Evolutionary conservation across 1,140 invertebrate genomes (phyloP).

Genomic region (Rhynchophorus ferrugineus): DNA sequence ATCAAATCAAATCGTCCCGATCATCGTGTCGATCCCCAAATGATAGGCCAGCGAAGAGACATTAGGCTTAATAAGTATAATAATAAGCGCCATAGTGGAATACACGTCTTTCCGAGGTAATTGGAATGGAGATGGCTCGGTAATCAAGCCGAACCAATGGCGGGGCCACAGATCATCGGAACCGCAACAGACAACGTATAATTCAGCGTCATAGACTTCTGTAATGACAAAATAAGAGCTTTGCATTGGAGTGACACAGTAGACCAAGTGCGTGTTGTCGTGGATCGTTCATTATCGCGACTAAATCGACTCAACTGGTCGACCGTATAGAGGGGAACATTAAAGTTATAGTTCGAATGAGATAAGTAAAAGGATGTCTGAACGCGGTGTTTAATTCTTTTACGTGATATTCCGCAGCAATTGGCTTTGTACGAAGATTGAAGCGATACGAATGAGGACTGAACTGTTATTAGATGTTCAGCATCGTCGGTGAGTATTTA

Average conservation of each 20-base stretch:
- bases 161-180: constrained; percentile 17
- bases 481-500: constrained; percentile 30
- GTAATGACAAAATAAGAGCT: constrained; percentile 41
- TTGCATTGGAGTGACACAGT: constrained; percentile 29
- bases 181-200: constrained; percentile 28
- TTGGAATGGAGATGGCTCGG: constrained; percentile 23
- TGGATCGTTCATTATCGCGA: too few species aligned
- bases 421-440: constrained; percentile 37
- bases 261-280: constrained; percentile 6
- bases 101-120: constrained; percentile 25
- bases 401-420: constrained; percentile 39
- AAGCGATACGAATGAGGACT: constrained; percentile 20
- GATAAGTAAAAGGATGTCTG: constrained; percentile 40
- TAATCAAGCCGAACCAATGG: constrained; percentile 28
- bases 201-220: constrained; percentile 35
- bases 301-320: constrained; percentile 16
- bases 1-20: too few species aligned
- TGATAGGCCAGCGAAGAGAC: constrained; percentile 20
- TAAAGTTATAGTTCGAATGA: constrained; percentile 39
- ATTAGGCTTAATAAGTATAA: constrained; percentile 19
- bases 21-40: constrained; percentile 13
- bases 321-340: constrained; percentile 33
- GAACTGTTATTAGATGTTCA: constrained; percentile 28
- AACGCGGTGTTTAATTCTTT: constrained; percentile 41
- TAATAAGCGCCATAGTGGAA: constrained; percentile 21